A percentile compares a stretch with the other conserved stretches of the same genome.
phyloP scores from a whole-genome alignment of 2,888 invertebrate species.

The Catocala fraxini region DNA sequence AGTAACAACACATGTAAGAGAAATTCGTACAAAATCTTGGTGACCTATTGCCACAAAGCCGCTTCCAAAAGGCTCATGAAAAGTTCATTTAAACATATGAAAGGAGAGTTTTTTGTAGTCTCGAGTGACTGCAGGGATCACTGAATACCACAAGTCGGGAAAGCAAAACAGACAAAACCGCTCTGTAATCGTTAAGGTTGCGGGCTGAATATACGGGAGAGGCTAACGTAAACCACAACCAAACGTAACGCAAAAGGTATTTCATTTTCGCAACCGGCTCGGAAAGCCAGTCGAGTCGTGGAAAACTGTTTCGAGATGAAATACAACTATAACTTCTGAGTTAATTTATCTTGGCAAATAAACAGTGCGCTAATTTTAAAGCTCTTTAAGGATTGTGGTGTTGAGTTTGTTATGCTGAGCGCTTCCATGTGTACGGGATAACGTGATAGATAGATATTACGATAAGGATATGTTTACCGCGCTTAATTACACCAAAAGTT shows the following conservation, averaged over 20 bases:
- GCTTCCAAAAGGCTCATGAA: constrained; percentile 60
- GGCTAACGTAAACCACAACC: constrained; percentile 54
- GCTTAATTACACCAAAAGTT: constrained; percentile 10
- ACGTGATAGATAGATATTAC: background rate
- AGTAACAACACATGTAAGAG: constrained; percentile 26
- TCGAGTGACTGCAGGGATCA: constrained; percentile 54
- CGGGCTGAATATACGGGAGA: constrained; percentile 49
- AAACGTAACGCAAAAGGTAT: constrained; percentile 55
- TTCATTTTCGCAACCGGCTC: constrained; percentile 52
- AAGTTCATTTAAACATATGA: constrained; percentile 68
- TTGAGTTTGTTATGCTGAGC: constrained; percentile 4
- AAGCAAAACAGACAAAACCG: constrained; percentile 58
- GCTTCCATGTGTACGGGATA: background rate
- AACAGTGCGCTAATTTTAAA: constrained; percentile 29
- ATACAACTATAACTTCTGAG: constrained; percentile 33
- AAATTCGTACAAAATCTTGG: constrained; percentile 46
- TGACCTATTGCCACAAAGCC: constrained; percentile 67
- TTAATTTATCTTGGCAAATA: constrained; percentile 33
- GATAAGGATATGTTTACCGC: constrained; percentile 5
- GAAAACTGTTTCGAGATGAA: constrained; percentile 44
- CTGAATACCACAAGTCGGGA: constrained; percentile 56
- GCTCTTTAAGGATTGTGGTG: constrained; percentile 13
- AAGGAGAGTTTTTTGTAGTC: constrained; percentile 60
- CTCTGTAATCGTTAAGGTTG: constrained; percentile 56
- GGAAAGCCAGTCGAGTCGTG: constrained; percentile 42